Evolutionary conservation across 2,888 invertebrate genomes (phyloP), one percentile per base, ranked within the genome.

Genomic region (Ormyrus rosae): DNA sequence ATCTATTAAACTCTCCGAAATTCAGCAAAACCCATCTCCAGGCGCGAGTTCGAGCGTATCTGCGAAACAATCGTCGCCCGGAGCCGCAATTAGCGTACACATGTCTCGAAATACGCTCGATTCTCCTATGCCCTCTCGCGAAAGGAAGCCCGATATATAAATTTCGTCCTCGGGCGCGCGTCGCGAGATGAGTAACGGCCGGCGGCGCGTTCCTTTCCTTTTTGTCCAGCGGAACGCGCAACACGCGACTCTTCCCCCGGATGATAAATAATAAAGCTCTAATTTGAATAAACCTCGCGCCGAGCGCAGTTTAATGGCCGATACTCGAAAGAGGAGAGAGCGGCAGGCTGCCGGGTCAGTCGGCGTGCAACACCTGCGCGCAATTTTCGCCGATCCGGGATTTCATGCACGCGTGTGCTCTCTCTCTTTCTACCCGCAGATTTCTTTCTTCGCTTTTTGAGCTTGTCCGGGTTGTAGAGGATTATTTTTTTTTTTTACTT

Each of bases 271-370:
- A 79, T 73, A 72, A 74, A 74, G 68, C 73, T 56, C 51, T 63
- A 68, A 73, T 79, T 73, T 73, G 63, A 79, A 79, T 79, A 78
- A 61, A 78, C 65, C 63, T 60, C 64, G 61, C 10, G n/a, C 1
- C 46, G 11, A 2, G 11, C 10, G 46, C 53, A n/a, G 11, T 11
- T n/a, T 63, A 64, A 72, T 48, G 64, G 60, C 19, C 34, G 56
- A 60, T 34, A 68, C 10, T 13, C 19, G 19, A 19, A 19, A 19
- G 19, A 19, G 50, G 60, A n/a, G 60, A n/a, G 19, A 46, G 61
- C 46, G 13, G 19, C 19, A 19, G 51, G 50, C 11, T 55, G 13
- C 11, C 67, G 58, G 50, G n/a, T 19, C 19, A 19, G 19, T 19
- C 19, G 48, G 13, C 13, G 11, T 9, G 71, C 46, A 67, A 63